These are phyloP conservation scores for Thecocarcelia acutangulata DNA, from an alignment of 2,888 invertebrate genomes.

Conservation along the genomic window DNA sequence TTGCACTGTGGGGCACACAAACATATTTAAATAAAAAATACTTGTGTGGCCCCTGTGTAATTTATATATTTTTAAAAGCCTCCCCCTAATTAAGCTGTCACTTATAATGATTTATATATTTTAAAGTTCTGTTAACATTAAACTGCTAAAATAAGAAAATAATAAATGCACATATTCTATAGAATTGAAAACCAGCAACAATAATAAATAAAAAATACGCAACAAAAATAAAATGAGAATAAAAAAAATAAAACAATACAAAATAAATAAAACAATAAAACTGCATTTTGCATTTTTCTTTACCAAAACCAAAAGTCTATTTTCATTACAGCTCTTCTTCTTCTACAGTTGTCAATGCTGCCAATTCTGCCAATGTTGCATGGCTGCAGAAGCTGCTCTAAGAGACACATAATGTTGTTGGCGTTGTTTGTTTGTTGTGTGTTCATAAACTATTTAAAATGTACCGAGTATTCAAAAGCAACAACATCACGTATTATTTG, in stretches of 20 bases:
- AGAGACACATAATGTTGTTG: slow-evolving; percentile 32
- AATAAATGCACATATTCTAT: neutral
- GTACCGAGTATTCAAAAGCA: slow-evolving; percentile 9
- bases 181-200: neutral
- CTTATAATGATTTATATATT: slow-evolving; percentile 20
- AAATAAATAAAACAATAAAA: slow-evolving; percentile 50
- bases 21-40: too few species aligned
- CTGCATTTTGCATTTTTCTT: slow-evolving; percentile 41
- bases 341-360: slow-evolving; percentile 3
- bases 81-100: slow-evolving; percentile 3
- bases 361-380: slow-evolving; percentile 4
- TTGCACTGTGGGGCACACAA: too few species aligned
- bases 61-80: neutral
- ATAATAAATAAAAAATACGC: slow-evolving; percentile 8
- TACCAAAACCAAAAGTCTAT: slow-evolving; percentile 14
- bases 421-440: too few species aligned
- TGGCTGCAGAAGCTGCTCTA: neutral
- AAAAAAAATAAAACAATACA: slow-evolving; percentile 9
- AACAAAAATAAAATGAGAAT: too few species aligned
- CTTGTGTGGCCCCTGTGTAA: neutral
- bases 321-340: neutral
- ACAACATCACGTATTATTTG: slow-evolving; percentile 66
- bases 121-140: slow-evolving; percentile 17
- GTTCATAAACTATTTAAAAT: slow-evolving; percentile 26
- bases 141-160: neutral